phyloP scores from a whole-genome alignment of 2,888 invertebrate genomes.

The Dusona sp. region DNA sequence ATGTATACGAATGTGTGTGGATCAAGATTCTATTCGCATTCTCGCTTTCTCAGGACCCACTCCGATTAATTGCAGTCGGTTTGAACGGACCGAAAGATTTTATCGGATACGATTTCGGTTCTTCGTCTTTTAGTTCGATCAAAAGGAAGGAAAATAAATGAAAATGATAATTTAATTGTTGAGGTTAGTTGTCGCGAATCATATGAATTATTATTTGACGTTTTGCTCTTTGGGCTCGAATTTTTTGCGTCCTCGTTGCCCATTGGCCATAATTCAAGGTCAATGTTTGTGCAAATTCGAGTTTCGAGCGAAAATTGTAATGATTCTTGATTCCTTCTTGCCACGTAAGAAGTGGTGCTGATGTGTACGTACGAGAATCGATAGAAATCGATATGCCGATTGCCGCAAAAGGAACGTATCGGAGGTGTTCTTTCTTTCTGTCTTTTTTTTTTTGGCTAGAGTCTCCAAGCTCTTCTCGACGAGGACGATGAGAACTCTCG shows the following conservation, averaged over 20 bases:
- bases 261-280: not conserved
- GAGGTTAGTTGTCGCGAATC: not conserved
- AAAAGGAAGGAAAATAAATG: not conserved
- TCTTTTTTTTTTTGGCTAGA: constrained; percentile 22
- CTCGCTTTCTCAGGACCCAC: not conserved
- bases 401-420: constrained; percentile 25
- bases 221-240: not conserved
- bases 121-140: not conserved
- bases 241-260: constrained; percentile 5
- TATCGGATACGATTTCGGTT: not conserved
- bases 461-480: constrained; percentile 8
- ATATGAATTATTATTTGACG: not conserved
- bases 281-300: not conserved
- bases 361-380: not conserved
- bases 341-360: not conserved
- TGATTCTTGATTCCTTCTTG: not conserved
- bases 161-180: not conserved
- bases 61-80: constrained; percentile 16
- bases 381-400: constrained; percentile 29
- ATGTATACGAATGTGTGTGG: not conserved
- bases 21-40: constrained; percentile 19
- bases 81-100: constrained; percentile 28
- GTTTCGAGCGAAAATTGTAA: not conserved
- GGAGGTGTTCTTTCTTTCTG: not conserved
- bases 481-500: constrained; percentile 53